Conservation (phyloP, 92 coral and sea anemone genomes). For the Palythoa grandiflora region DNA sequence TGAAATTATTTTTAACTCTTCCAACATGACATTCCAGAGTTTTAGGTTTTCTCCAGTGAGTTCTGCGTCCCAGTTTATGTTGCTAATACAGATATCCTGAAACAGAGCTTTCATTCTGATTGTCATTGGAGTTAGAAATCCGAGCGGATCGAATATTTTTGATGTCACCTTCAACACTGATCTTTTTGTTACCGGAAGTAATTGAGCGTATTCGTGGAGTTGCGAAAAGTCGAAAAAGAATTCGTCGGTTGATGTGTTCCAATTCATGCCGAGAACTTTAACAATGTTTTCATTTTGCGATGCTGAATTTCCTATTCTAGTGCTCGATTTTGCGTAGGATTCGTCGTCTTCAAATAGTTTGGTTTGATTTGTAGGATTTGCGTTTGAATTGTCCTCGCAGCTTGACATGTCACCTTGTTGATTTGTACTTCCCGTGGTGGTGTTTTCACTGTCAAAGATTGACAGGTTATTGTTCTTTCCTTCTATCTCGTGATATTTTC, state of each 20-base stretch:
- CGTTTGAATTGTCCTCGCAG: conserved; percentile 11
- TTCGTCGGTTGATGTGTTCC: conserved; percentile 68
- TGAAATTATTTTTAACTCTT: conserved; percentile 52
- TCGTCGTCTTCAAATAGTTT: conserved; percentile 52
- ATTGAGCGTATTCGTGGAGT: conserved; percentile 52
- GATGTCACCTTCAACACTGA: conserved; percentile 46
- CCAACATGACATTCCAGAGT: conserved; percentile 59
- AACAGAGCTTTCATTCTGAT: conserved; percentile 64
- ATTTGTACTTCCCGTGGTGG: conserved; percentile 11
- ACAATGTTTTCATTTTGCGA: neutral
- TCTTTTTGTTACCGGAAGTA: conserved; percentile 72
- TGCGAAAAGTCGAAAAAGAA: conserved; percentile 54
- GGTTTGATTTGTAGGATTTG: conserved; percentile 47
- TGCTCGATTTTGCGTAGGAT: conserved; percentile 50
- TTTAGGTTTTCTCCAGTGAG: conserved; percentile 52
- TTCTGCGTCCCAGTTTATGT: conserved; percentile 74
- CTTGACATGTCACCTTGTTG: conserved; percentile 1
- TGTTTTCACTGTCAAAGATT: neutral
- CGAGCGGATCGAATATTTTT: conserved; percentile 78
- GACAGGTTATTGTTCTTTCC: conserved; percentile 13
- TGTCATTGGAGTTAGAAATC: conserved; percentile 64
- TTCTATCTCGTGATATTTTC: conserved; percentile 5
- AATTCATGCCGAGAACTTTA: conserved; percentile 68
- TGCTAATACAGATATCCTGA: conserved; percentile 68
- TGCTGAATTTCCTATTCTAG: conserved; percentile 45